phyloP scores from a whole-genome alignment of 2,888 invertebrate species.

The Drosophila kokeensis region DNA sequence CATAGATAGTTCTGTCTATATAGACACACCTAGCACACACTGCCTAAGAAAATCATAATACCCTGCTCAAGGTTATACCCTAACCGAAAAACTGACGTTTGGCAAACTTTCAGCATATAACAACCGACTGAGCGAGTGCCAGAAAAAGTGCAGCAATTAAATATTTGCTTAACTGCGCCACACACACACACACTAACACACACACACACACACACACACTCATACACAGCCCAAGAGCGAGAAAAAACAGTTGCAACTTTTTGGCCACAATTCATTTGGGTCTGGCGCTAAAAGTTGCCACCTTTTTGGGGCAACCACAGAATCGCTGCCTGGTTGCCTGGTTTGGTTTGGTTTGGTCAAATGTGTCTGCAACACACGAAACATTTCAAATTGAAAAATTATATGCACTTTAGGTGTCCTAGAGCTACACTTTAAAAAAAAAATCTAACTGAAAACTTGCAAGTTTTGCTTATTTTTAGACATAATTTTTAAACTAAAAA shows the following conservation, averaged over 20 bases:
- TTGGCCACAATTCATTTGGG: constrained; percentile 81
- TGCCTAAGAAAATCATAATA: background rate
- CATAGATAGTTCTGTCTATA: background rate
- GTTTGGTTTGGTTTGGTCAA: constrained; percentile 1
- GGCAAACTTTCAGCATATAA: constrained; percentile 68
- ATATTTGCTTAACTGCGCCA: constrained; percentile 83
- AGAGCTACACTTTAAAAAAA: background rate
- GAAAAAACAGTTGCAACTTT: constrained; percentile 69
- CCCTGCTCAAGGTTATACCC: background rate
- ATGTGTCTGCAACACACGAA: constrained; percentile 59
- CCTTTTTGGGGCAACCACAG: constrained; percentile 65
- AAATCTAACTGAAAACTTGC: background rate
- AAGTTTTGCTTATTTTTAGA: no score
- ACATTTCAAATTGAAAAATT: constrained; percentile 83
- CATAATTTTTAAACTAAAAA: no score
- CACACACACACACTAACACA: constrained; percentile 33
- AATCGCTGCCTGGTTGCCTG: constrained; percentile 37
- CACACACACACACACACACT: constrained; percentile 1
- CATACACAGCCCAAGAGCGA: constrained; percentile 1
- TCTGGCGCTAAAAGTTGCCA: constrained; percentile 56
- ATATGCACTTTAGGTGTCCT: constrained; percentile 83
- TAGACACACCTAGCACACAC: background rate
- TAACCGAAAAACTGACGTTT: constrained; percentile 48
- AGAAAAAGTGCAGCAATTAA: constrained; percentile 84
- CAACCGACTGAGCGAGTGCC: constrained; percentile 39